phyloP scores from a whole-genome alignment of 2,888 invertebrate genomes.

The Venusia cambrica region DNA sequence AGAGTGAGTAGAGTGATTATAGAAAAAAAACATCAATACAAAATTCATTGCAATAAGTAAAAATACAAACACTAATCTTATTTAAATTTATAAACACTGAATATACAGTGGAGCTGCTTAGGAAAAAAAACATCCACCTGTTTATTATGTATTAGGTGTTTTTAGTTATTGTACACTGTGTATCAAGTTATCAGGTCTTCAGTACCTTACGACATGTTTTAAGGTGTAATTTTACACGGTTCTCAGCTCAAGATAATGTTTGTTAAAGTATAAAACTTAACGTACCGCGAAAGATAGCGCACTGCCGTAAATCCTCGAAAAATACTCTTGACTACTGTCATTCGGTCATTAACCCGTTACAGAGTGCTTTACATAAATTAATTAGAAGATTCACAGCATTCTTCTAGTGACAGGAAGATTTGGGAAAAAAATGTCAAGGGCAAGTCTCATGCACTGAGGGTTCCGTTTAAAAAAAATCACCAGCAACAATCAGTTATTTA shows the following conservation, averaged over 20 bases:
- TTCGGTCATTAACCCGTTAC: slow-evolving; percentile 42
- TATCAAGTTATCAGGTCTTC: too few species aligned
- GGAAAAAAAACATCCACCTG: too few species aligned
- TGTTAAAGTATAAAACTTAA: slow-evolving; percentile 52
- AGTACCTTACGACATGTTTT: background rate
- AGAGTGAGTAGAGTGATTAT: too few species aligned
- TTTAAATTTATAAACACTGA: too few species aligned
- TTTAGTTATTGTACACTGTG: too few species aligned
- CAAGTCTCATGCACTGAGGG: background rate
- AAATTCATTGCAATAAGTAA: too few species aligned
- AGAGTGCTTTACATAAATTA: slow-evolving; percentile 76
- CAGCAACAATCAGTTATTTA: too few species aligned
- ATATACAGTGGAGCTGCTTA: too few species aligned
- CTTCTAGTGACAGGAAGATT: slow-evolving; percentile 63
- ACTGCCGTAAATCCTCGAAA: slow-evolving; percentile 51
- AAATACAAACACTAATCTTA: too few species aligned
- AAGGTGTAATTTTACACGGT: background rate
- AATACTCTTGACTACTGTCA: slow-evolving; percentile 52
- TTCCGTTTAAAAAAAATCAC: background rate
- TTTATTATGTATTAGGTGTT: too few species aligned
- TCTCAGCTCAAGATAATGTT: slow-evolving; percentile 39
- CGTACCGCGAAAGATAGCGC: slow-evolving; percentile 55
- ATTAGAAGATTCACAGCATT: slow-evolving; percentile 72
- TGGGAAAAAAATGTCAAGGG: slow-evolving; percentile 39
- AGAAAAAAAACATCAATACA: too few species aligned